Conservation (phyloP, 2,888 invertebrate species). For the Hofmannophila pseudospretella region DNA sequence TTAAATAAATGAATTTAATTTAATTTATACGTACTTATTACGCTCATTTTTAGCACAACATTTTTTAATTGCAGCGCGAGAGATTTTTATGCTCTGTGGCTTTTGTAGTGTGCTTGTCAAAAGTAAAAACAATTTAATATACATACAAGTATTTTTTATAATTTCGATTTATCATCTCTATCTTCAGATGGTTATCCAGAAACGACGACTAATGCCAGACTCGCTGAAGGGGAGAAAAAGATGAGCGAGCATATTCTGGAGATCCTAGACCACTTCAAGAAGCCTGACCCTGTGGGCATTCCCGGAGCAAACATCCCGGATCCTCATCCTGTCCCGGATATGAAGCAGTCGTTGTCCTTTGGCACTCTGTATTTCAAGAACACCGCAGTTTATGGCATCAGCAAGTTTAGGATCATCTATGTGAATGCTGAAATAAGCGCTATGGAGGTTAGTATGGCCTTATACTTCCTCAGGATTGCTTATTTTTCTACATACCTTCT, state of each 20-base stretch:
- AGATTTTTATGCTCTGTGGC: no score
- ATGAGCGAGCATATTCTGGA: conserved; percentile 84
- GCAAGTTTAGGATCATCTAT: conserved; percentile 85
- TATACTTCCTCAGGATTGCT: no score
- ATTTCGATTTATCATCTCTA: no score
- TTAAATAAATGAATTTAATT: no score
- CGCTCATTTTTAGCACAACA: no score
- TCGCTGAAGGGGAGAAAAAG: conserved; percentile 78
- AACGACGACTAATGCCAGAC: conserved; percentile 21
- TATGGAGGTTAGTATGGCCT: conserved; percentile 82
- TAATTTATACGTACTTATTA: no score
- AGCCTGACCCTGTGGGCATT: conserved; percentile 87
- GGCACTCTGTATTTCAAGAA: conserved; percentile 84
- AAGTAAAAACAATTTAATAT: no score
- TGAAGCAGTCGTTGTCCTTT: conserved; percentile 83
- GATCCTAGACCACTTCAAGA: conserved; percentile 87
- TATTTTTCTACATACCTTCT: no score
- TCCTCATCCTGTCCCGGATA: conserved; percentile 87
- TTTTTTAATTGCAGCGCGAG: no score
- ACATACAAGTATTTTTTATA: no score
- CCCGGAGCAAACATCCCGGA: conserved; percentile 89
- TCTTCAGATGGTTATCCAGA: conserved; percentile 14
- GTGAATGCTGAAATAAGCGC: conserved; percentile 84
- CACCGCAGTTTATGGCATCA: conserved; percentile 85
- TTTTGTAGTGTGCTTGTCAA: no score